Evolutionary conservation across 2,113 vertebrate species (phyloP).

Genomic region (Falcunculus frontatus): DNA sequence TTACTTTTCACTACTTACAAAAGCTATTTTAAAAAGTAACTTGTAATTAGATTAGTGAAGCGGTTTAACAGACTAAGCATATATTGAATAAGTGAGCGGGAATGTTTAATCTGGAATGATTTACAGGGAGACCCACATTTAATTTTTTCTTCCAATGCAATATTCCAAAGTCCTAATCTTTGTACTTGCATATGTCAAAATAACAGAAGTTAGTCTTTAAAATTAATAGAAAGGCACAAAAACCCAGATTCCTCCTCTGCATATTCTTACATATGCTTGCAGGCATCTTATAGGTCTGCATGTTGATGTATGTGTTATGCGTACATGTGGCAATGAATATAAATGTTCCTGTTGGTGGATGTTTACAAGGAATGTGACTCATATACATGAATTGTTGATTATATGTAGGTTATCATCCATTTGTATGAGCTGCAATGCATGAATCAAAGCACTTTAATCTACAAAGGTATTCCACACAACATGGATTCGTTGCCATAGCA

Average conservation of each 20-base stretch:
- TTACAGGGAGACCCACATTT: slow-evolving; percentile 64
- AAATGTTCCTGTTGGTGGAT: background rate
- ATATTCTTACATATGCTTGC: background rate
- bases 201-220: background rate
- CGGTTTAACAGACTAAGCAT: slow-evolving; percentile 59
- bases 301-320: background rate
- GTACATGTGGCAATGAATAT: background rate
- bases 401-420: background rate
- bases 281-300: background rate
- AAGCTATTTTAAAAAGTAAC: slow-evolving; percentile 38
- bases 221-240: background rate
- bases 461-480: background rate
- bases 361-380: background rate
- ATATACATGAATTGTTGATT: background rate
- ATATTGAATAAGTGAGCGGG: slow-evolving; percentile 66
- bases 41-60: slow-evolving; percentile 68
- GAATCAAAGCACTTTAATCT: slow-evolving; percentile 46
- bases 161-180: slow-evolving; percentile 48
- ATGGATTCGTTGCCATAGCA: slow-evolving; percentile 17
- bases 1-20: slow-evolving; percentile 48
- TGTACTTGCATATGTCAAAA: background rate
- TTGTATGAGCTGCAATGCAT: background rate
- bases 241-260: slow-evolving; percentile 17
- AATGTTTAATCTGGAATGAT: slow-evolving; percentile 71
- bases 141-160: slow-evolving; percentile 66